Evolutionary conservation across 1,140 invertebrate genomes (phyloP).

Genomic region (Probaryconus sp.): DNA sequence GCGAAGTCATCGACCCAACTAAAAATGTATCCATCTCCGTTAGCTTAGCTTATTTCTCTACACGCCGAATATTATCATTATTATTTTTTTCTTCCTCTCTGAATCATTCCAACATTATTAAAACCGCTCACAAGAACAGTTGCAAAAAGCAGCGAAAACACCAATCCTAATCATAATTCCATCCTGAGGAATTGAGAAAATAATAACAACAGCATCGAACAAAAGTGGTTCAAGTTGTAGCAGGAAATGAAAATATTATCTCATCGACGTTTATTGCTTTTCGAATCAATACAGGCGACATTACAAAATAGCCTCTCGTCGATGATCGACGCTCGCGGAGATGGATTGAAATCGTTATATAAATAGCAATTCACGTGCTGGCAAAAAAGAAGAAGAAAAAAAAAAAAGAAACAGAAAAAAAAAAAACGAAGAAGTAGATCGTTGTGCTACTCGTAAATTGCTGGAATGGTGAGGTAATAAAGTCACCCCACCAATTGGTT

Average conservation of each 20-base stretch:
- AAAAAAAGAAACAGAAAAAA: neutral
- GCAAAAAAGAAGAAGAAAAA: neutral
- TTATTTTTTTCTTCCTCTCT: too few species aligned
- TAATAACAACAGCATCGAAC: constrained; percentile 8
- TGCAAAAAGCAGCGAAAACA: constrained; percentile 2
- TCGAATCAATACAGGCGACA: constrained; percentile 33
- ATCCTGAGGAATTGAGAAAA: constrained; percentile 4
- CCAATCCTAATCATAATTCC: too few species aligned
- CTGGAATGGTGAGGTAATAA: constrained; percentile 8
- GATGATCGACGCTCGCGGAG: constrained; percentile 9
- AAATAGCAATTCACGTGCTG: neutral
- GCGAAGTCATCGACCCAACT: too few species aligned
- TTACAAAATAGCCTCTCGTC: too few species aligned
- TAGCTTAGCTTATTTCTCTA: too few species aligned
- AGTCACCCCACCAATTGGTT: constrained; percentile 3
- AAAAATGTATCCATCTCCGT: too few species aligned
- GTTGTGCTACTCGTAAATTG: constrained; percentile 5
- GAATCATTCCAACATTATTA: too few species aligned
- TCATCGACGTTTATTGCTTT: constrained; percentile 25
- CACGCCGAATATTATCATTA: too few species aligned
- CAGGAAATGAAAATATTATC: constrained; percentile 40
- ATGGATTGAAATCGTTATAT: constrained; percentile 2
- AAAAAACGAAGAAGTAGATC: neutral
- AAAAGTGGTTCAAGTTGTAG: constrained; percentile 9
- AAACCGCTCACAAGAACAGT: too few species aligned